phyloP scores from a whole-genome alignment of 2,888 invertebrate species.

The Aleiodes testaceus region DNA sequence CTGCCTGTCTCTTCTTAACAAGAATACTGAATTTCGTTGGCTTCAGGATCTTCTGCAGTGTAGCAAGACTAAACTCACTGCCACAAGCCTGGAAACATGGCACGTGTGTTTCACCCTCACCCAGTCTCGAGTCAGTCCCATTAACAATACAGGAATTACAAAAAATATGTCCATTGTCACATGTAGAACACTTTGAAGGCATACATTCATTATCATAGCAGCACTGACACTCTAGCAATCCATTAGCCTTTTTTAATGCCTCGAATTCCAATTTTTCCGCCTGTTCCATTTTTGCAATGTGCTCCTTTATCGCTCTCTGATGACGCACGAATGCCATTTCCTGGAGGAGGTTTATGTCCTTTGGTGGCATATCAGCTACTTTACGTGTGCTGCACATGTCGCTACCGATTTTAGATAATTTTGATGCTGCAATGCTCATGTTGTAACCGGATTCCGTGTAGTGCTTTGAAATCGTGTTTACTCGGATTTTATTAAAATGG shows the following conservation, averaged over 20 bases:
- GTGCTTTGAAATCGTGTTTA: conserved; percentile 51
- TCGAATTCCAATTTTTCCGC: conserved; percentile 62
- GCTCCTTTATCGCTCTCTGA: conserved; percentile 61
- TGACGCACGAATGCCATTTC: conserved; percentile 67
- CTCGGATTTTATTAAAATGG: conserved; percentile 49
- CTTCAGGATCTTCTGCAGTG: conserved; percentile 69
- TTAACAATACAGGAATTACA: conserved; percentile 73
- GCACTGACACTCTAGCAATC: conserved; percentile 74
- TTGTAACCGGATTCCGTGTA: conserved; percentile 53
- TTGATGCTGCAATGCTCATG: conserved; percentile 57
- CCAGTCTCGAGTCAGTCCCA: conserved; percentile 71
- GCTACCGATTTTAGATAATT: conserved; percentile 43
- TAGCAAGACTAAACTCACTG: conserved; percentile 67
- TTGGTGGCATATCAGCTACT: conserved; percentile 48
- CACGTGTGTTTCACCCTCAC: conserved; percentile 71
- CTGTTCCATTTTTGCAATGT: conserved; percentile 61
- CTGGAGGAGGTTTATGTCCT: conserved; percentile 62
- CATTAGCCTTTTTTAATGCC: conserved; percentile 62
- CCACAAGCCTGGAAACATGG: conserved; percentile 73
- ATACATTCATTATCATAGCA: conserved; percentile 75
- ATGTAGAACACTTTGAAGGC: conserved; percentile 63
- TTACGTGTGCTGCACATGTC: conserved; percentile 57
- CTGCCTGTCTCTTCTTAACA: conserved; percentile 72
- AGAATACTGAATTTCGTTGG: conserved; percentile 72
- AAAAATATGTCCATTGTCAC: conserved; percentile 70